phyloP scores from a whole-genome alignment of 2,113 vertebrate species.

The Piprites chloris region DNA sequence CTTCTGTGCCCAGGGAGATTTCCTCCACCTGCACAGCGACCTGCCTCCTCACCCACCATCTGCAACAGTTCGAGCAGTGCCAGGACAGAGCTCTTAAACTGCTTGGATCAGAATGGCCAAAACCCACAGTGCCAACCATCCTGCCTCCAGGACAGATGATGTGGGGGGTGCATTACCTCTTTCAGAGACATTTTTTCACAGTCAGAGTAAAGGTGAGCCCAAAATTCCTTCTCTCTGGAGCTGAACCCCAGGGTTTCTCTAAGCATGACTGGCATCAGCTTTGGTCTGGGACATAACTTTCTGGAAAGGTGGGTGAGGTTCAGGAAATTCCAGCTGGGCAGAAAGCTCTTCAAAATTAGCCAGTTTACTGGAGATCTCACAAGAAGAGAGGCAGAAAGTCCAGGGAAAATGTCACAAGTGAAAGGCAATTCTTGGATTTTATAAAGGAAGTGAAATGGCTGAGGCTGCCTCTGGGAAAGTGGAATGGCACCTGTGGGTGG shows the following conservation, averaged over 20 bases:
- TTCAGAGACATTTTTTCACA: not conserved
- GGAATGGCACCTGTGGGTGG: fast-evolving
- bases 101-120: not conserved
- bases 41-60: not conserved
- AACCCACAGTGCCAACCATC: not conserved
- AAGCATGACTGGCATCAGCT: fast-evolving
- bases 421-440: not conserved
- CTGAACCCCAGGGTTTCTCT: not conserved
- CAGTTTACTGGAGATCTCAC: not conserved
- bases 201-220: not conserved
- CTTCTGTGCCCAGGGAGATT: not conserved
- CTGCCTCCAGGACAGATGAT: not conserved
- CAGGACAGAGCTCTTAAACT: not conserved
- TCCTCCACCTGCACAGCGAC: not conserved
- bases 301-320: not conserved
- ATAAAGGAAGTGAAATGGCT: not conserved
- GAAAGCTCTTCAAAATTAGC: not conserved
- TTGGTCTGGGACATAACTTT: not conserved
- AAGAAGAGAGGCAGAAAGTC: not conserved
- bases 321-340: not conserved
- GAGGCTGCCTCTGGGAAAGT: not conserved
- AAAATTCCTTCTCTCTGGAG: not conserved
- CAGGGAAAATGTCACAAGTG: not conserved
- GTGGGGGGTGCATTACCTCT: not conserved
- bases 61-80: not conserved